phyloP scores from a whole-genome alignment of 2,888 invertebrate genomes.

The Ferdinandea cuprea region DNA sequence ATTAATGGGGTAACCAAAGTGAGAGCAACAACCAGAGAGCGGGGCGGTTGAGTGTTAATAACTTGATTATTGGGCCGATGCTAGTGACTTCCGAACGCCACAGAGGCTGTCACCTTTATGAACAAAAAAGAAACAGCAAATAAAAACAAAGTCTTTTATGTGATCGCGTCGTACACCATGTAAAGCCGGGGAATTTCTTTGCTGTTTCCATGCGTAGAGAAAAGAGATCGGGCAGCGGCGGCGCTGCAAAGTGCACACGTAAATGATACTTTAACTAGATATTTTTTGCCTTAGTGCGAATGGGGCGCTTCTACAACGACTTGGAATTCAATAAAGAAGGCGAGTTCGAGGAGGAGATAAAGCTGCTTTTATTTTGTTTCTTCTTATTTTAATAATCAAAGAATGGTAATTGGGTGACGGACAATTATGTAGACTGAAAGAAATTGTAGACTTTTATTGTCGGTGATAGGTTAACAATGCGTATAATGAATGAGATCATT shows the following conservation, averaged over 20 bases:
- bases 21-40: no score
- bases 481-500: conserved; percentile 27
- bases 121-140: neutral
- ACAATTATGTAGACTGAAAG: conserved; percentile 30
- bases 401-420: conserved; percentile 21
- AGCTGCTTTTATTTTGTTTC: neutral
- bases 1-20: neutral
- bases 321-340: conserved; percentile 4
- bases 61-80: conserved; percentile 17
- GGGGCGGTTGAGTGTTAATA: neutral
- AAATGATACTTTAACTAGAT: neutral
- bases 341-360: neutral
- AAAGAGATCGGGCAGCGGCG: neutral
- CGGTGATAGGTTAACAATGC: conserved; percentile 52
- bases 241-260: neutral
- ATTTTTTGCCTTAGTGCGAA: conserved; percentile 5
- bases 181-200: conserved; percentile 34
- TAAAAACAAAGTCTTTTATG: neutral
- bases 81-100: conserved; percentile 23
- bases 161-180: conserved; percentile 18
- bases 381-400: no score
- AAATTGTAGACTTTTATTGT: conserved; percentile 31
- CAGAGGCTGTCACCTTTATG: conserved; percentile 17
- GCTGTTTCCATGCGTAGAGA: conserved; percentile 18
- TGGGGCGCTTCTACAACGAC: neutral